Evolutionary conservation across 2,113 vertebrate genomes (phyloP).

Genomic region (Shinisaurus crocodilurus): DNA sequence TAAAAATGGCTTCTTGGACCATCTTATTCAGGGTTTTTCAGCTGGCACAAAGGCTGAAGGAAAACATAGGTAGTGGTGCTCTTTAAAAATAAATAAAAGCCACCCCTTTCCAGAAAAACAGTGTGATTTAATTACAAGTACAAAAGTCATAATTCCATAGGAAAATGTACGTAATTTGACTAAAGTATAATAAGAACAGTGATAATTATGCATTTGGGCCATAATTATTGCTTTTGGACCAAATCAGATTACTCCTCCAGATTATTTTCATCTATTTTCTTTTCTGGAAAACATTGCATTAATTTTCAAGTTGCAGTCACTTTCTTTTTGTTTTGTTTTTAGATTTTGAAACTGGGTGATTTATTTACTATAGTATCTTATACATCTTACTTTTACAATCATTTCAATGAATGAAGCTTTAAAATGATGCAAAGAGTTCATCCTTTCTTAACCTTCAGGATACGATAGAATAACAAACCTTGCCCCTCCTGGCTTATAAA

Average conservation of each 20-base stretch:
- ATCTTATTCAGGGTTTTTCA: conserved; percentile 17
- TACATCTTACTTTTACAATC: neutral
- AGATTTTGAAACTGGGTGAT: neutral
- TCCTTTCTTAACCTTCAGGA: neutral
- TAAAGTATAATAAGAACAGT: neutral
- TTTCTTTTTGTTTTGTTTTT: neutral
- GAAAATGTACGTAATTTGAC: conserved; percentile 6
- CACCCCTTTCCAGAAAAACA: conserved; percentile 12
- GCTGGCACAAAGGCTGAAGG: neutral
- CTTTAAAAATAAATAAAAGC: neutral
- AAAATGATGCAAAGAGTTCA: neutral
- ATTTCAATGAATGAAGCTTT: neutral
- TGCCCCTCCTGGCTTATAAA: too few species aligned
- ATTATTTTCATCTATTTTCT: neutral
- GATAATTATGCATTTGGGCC: conserved; percentile 9
- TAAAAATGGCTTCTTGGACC: neutral
- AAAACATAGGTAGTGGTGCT: accelerated
- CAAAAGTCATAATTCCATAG: neutral
- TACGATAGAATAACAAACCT: neutral
- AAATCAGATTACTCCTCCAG: neutral
- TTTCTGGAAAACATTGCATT: conserved; percentile 16
- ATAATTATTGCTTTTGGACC: neutral
- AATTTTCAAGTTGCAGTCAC: neutral
- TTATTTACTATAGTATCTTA: neutral
- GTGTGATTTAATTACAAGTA: conserved; percentile 16